A percentile compares a stretch with the other conserved stretches of the same genome.
phyloP scores from a whole-genome alignment of 1,140 invertebrate species.

The Zophobas morio region DNA sequence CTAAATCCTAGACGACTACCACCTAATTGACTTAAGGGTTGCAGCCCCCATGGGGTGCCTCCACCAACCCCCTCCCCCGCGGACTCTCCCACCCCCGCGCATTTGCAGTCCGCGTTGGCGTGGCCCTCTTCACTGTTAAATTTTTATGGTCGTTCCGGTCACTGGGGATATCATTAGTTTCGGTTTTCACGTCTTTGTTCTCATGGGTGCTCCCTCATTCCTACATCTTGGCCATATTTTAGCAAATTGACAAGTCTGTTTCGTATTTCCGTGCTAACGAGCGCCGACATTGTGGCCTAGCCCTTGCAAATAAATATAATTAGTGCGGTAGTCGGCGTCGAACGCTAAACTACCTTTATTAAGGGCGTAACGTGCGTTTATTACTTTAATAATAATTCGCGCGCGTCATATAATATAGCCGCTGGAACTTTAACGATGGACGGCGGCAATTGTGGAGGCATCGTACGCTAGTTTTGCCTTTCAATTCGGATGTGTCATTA shows the following conservation, averaged over 20 bases:
- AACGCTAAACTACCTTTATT: slow-evolving; percentile 8
- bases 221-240: slow-evolving; percentile 9
- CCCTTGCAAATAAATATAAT: slow-evolving; percentile 20
- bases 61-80: no score
- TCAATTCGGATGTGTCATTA: slow-evolving; percentile 20
- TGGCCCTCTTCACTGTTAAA: background rate
- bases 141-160: slow-evolving; percentile 20
- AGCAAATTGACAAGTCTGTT: slow-evolving; percentile 20
- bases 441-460: background rate
- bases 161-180: slow-evolving; percentile 31
- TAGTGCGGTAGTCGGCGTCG: background rate
- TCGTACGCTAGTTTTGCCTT: background rate
- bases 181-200: slow-evolving; percentile 27
- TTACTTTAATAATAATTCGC: background rate
- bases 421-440: slow-evolving; percentile 6
- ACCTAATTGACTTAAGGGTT: no score
- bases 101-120: background rate
- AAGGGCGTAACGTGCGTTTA: background rate
- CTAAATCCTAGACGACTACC: no score
- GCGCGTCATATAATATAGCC: background rate
- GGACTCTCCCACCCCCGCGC: no score
- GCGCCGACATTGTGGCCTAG: slow-evolving; percentile 6
- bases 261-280: slow-evolving; percentile 19
- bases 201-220: slow-evolving; percentile 5
- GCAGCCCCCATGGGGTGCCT: no score